Base-by-base conservation (phyloP, 1,140 invertebrate genomes). In the Euura lappo region DNA sequence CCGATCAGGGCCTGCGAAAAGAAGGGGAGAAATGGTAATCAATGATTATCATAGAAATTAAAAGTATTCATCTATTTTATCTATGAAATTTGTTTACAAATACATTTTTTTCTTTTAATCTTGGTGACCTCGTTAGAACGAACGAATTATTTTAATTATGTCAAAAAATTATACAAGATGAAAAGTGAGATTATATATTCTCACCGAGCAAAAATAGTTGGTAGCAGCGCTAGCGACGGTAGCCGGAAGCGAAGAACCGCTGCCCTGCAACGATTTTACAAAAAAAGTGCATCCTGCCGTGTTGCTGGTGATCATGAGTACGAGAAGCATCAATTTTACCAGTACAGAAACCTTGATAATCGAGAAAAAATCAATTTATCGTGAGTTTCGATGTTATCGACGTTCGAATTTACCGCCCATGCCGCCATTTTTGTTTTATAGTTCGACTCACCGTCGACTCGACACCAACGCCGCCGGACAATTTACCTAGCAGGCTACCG, bases 181-280 rank as follows among this genome's bases (percentile, higher is more conserved):
- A 28, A 28, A 28, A 28, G 28, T 28, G 28, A 28, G 28, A 28
- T 28, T 28, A 28, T 28, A 28, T 28, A 68, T 5, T 4, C 89
- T 89, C 88, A 92, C 91, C 75, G 91, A 92, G 73, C 90, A 85
- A 66, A 92, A 82, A 78, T 92, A 93, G 81, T 91, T 92, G 4
- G 89, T 89, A 4, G 90, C 89, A 43, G 92, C 84, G 70, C 90
- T 91, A 75, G 88, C 86, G 42, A 93, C 86, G 4, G 91, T 92
- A 7, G 90, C 88, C 8, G 89, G 87, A 28, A 92, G 88, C 6
- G 92, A 91, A 72, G 90, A 91, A 44, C 81, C 77, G 5, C 89
- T 87, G 1, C 83, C 81, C 70, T 91, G 89, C 4, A 92, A 81
- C 3, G 90, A 89, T 74, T 90, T 90, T 65, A 91, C 88, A 79